These are phyloP conservation scores for Caenorhabditis brenneri DNA, from an alignment of 1,140 invertebrate species.

Conservation along the genomic window DNA sequence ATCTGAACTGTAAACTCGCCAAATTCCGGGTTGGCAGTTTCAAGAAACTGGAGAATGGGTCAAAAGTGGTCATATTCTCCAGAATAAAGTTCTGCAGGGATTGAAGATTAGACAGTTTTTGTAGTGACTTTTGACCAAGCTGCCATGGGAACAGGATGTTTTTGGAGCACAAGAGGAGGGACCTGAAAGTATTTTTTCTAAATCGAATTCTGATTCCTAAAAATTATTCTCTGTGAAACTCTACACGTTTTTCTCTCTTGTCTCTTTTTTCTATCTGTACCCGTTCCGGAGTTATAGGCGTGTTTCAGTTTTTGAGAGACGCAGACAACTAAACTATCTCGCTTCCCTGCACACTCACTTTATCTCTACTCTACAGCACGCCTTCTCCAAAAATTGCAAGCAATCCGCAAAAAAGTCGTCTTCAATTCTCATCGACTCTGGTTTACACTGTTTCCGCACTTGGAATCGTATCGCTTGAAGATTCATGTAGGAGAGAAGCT, in stretches of 20 bases:
- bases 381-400: neutral
- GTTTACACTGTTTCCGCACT: slow-evolving; percentile 13
- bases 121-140: neutral
- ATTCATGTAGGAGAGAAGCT: slow-evolving; percentile 13
- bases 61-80: slow-evolving; percentile 29
- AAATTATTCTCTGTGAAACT: no score
- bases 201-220: no score
- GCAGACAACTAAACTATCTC: neutral
- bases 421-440: neutral
- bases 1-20: neutral
- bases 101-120: neutral
- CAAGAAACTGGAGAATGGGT: neutral
- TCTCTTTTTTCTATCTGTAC: no score
- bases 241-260: no score
- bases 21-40: neutral
- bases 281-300: no score
- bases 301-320: no score
- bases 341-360: slow-evolving; percentile 10
- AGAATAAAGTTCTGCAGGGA: neutral
- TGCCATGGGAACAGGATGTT: neutral
- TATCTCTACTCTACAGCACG: neutral
- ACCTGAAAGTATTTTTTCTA: neutral
- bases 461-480: neutral
- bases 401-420: slow-evolving; percentile 12
- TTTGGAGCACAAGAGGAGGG: neutral